Evolutionary conservation across 2,888 invertebrate genomes (phyloP), one percentile per base, ranked within the genome.

Genomic region (Laothoe populi): DNA sequence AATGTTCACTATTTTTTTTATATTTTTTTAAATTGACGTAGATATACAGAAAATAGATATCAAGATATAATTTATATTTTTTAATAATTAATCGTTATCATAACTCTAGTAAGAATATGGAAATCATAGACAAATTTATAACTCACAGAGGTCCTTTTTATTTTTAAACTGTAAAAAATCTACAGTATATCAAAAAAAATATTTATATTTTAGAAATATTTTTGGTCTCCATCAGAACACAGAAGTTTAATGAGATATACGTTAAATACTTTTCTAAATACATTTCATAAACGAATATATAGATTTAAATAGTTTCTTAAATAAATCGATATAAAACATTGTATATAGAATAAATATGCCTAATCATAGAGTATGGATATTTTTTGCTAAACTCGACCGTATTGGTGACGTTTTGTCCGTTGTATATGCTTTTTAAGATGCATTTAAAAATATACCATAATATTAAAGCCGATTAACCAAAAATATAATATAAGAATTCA

Each of bases 191-290:
- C 63, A 66, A 53, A 67, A 57, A 16, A 44, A 38, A 13, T 57
- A 26, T 16, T 58, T 57, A 60, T 58, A 42, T 24, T 40, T 65
- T 69, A 63, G 68, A 57, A 63, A 68, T 70, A 2, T 10, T 13
- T 69, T 79, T 79, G 77, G 76, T 78, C 76, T 74, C 71, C 53
- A 58, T 64, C 60, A 64, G 75, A 79, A 79, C 77, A 77, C 77
- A 69, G 71, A 66, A 26, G 63, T 65, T 64, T 64, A 63, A 26
- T 35, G 57, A 35, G 57, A 65, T 60, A 67, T 66, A 63, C 64
- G 53, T 58, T 64, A 62, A 64, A 62, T 68, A 67, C 64, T 35
- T 31, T 53, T 53, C 53, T 35, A 53, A 53, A 53, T 53, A 53
- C 35, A 35, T 35, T 19, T 44, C 26, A 31, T 0, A 4, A 35